These are phyloP conservation scores for Chrysopa pallens DNA, from an alignment of 1,140 invertebrate species.

Conservation along the genomic window DNA sequence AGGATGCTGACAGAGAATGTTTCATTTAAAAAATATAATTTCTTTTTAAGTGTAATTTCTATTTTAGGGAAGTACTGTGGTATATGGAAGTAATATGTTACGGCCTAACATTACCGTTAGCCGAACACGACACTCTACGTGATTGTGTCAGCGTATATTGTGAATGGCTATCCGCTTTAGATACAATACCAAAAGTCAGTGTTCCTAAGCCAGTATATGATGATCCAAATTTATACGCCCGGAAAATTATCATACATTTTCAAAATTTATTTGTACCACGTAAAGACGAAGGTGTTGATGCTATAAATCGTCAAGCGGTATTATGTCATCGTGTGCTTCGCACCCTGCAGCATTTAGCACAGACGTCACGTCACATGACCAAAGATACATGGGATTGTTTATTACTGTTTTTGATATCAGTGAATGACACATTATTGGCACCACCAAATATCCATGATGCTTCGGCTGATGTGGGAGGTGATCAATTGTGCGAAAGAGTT, in stretches of 20 bases:
- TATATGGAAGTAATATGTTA: constrained; percentile 87
- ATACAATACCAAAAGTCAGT: constrained; percentile 60
- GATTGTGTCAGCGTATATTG: constrained; percentile 96
- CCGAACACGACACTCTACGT: constrained; percentile 83
- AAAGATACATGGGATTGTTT: constrained; percentile 82
- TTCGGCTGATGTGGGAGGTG: constrained; percentile 51
- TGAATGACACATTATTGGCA: constrained; percentile 79
- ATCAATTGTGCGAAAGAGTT: constrained; percentile 86
- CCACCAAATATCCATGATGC: constrained; percentile 77
- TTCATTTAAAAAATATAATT: neutral
- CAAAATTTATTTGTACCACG: constrained; percentile 93
- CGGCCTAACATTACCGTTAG: constrained; percentile 74
- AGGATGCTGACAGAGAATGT: no score
- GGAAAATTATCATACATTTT: constrained; percentile 82
- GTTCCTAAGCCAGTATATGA: constrained; percentile 74
- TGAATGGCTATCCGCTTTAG: constrained; percentile 82
- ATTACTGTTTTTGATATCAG: constrained; percentile 76
- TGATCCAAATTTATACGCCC: constrained; percentile 80
- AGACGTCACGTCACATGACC: constrained; percentile 57
- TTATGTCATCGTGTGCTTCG: constrained; percentile 86
- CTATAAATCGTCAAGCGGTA: constrained; percentile 84
- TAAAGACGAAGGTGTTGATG: constrained; percentile 76
- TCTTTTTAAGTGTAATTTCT: neutral
- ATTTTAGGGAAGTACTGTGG: constrained; percentile 47
- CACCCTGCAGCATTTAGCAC: constrained; percentile 73